Evolutionary conservation across 2,888 invertebrate genomes (phyloP).

Genomic region (Scaptomyza reducta): DNA sequence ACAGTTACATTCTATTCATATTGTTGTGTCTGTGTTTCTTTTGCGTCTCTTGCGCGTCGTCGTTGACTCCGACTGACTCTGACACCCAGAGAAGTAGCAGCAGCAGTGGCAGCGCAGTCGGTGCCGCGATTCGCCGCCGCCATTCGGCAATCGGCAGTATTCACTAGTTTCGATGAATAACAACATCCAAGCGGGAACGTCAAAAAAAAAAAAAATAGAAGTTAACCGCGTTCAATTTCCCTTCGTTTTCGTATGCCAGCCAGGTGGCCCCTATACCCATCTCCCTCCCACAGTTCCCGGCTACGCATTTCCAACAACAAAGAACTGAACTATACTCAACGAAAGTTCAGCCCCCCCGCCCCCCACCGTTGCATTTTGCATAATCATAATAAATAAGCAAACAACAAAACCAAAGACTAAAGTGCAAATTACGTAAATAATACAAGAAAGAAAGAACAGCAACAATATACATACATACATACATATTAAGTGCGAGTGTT

Average conservation of each 20-base stretch:
- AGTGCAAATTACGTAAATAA: slow-evolving; percentile 47
- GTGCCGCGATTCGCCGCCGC: slow-evolving; percentile 24
- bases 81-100: slow-evolving; percentile 22
- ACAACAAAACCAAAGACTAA: slow-evolving; percentile 28
- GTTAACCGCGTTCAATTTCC: slow-evolving; percentile 19
- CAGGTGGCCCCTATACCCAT: slow-evolving; percentile 20
- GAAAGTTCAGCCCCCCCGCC: slow-evolving; percentile 11
- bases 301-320: slow-evolving; percentile 24
- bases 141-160: slow-evolving; percentile 43
- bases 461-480: neutral
- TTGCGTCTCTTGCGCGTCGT: slow-evolving; percentile 51
- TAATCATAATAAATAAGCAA: slow-evolving; percentile 25
- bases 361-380: slow-evolving; percentile 40
- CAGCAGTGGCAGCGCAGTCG: slow-evolving; percentile 15
- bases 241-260: slow-evolving; percentile 20
- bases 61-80: slow-evolving; percentile 52
- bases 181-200: slow-evolving; percentile 48
- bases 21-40: slow-evolving; percentile 45
- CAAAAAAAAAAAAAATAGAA: slow-evolving; percentile 1
- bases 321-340: slow-evolving; percentile 18
- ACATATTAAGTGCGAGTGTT: slow-evolving; percentile 20
- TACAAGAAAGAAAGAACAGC: slow-evolving; percentile 4
- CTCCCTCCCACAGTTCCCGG: neutral
- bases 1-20: slow-evolving; percentile 19
- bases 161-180: slow-evolving; percentile 56